Conservation (phyloP, 2,888 invertebrate genomes). For the Apodemia duryi region DNA sequence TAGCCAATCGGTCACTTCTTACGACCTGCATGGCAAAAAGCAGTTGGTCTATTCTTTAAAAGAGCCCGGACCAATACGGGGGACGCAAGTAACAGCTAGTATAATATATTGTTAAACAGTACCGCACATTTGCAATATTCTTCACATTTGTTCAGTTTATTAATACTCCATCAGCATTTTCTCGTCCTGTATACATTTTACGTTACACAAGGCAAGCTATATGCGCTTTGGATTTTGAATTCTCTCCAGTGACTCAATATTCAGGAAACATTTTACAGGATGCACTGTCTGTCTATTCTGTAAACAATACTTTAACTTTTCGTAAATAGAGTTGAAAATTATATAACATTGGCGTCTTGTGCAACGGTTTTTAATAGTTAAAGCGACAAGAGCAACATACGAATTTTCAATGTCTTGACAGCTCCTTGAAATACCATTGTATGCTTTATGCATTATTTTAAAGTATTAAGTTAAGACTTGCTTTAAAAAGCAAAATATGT, state of each 20-base stretch:
- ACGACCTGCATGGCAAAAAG: too few relatives aligned
- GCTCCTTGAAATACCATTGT: slow-evolving; percentile 19
- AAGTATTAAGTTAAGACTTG: neutral
- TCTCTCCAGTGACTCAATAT: slow-evolving; percentile 54
- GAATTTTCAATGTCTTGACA: slow-evolving; percentile 33
- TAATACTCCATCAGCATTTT: slow-evolving; percentile 13
- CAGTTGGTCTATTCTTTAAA: too few relatives aligned
- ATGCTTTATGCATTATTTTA: slow-evolving; percentile 11
- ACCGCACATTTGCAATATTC: neutral
- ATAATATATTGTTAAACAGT: neutral
- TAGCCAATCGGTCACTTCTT: too few relatives aligned
- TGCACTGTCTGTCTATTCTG: neutral
- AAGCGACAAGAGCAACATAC: slow-evolving; percentile 36
- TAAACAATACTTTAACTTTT: slow-evolving; percentile 32
- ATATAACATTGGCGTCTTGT: neutral
- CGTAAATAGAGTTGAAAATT: slow-evolving; percentile 23
- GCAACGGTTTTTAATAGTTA: slow-evolving; percentile 34
- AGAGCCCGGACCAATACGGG: too few relatives aligned
- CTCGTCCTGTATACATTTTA: slow-evolving; percentile 23
- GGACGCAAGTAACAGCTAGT: too few relatives aligned
- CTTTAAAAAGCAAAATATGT: too few relatives aligned
- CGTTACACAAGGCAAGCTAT: slow-evolving; percentile 19
- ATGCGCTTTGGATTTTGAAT: slow-evolving; percentile 36
- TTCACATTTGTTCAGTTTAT: neutral
- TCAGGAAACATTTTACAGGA: slow-evolving; percentile 36